Conservation (phyloP, 2,797 vertebrate species). For the Poeciliopsis paucimaculata region DNA sequence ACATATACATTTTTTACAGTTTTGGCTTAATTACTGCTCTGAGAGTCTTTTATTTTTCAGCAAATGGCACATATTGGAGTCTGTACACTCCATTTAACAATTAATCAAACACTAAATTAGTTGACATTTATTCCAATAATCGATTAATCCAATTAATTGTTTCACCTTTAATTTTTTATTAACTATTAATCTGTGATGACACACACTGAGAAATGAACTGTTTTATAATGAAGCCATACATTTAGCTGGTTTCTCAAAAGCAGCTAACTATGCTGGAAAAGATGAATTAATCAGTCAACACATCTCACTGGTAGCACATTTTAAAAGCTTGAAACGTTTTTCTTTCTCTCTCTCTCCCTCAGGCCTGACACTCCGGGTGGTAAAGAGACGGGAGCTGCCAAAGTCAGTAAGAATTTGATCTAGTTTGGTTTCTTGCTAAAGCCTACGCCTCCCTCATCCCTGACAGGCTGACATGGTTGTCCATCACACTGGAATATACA, state of each 20-base stretch:
- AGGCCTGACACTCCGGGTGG: slow-evolving; percentile 92
- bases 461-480: slow-evolving; percentile 85
- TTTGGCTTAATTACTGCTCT: not conserved
- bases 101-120: not conserved
- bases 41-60: not conserved
- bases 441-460: slow-evolving; percentile 86
- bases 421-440: slow-evolving; percentile 89
- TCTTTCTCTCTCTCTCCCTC: slow-evolving; percentile 8
- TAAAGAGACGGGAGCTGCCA: slow-evolving; percentile 99
- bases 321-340: not conserved
- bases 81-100: not conserved
- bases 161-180: not conserved
- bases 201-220: not conserved
- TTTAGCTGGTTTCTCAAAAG: not conserved
- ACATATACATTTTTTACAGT: not conserved
- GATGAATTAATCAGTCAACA: not conserved
- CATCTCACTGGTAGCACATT: not conserved
- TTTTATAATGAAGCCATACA: not conserved
- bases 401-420: slow-evolving; percentile 99
- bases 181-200: too few relatives aligned
- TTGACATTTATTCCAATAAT: not conserved
- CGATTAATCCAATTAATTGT: not conserved
- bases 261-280: not conserved
- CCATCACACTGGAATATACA: slow-evolving; percentile 76
- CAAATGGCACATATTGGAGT: not conserved